phyloP scores from a whole-genome alignment of 2,888 invertebrate genomes.

The Cetonia aurata region DNA sequence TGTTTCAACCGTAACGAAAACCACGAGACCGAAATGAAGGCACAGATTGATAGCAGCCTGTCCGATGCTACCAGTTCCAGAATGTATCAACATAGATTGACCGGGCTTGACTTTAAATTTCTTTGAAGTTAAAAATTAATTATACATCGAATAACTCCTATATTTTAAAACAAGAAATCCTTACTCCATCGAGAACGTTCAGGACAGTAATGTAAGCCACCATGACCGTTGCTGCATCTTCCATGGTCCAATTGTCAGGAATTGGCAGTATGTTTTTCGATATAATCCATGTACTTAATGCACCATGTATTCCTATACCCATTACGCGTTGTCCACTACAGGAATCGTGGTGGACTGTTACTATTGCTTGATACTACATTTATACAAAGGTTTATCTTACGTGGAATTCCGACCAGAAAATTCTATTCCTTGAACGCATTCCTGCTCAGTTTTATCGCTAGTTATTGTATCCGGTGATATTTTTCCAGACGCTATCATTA shows the following conservation, averaged over 20 bases:
- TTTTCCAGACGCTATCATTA: constrained; percentile 94
- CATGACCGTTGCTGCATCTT: constrained; percentile 82
- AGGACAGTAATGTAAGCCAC: constrained; percentile 74
- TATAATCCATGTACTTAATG: constrained; percentile 73
- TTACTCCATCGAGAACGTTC: constrained; percentile 65
- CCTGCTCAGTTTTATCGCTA: constrained; percentile 73
- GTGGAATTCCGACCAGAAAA: constrained; percentile 71
- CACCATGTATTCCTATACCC: constrained; percentile 73
- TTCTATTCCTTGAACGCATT: constrained; percentile 78
- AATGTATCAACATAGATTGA: constrained; percentile 68
- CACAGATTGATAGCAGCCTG: constrained; percentile 80
- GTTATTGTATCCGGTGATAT: constrained; percentile 86
- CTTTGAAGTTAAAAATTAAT: background rate
- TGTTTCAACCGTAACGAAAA: constrained; percentile 90
- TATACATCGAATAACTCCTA: no score
- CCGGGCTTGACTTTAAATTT: constrained; percentile 47
- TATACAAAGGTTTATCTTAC: constrained; percentile 40
- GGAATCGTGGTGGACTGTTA: constrained; percentile 11
- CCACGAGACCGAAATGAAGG: constrained; percentile 74
- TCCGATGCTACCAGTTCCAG: constrained; percentile 79
- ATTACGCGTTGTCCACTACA: constrained; percentile 74
- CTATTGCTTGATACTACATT: no score
- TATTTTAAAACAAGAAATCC: no score
- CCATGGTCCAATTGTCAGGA: constrained; percentile 79
- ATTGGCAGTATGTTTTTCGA: constrained; percentile 71